These are phyloP conservation scores for Euzophera pinguis DNA, from an alignment of 2,888 invertebrate genomes.

Conservation along the genomic window DNA sequence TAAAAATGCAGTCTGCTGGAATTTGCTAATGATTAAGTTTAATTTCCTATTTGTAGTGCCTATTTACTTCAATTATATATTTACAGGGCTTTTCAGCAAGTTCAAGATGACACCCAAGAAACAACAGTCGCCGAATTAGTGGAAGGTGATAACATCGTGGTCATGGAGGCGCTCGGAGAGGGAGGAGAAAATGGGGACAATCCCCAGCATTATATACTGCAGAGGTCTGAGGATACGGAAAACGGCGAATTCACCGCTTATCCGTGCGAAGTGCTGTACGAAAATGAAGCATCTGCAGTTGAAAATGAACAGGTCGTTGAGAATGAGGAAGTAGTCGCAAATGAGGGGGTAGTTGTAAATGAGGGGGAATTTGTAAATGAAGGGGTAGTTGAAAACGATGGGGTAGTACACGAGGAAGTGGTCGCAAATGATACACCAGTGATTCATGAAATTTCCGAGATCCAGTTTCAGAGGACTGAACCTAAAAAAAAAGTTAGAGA, in stretches of 20 bases:
- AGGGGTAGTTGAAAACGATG: background rate
- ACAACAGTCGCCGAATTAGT: background rate
- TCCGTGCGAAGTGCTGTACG: slow-evolving; percentile 1
- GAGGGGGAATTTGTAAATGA: background rate
- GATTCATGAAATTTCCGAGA: background rate
- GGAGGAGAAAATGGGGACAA: background rate
- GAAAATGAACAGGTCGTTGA: background rate
- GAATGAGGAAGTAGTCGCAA: background rate
- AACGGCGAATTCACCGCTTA: background rate
- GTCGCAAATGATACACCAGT: background rate
- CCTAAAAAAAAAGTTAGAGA: background rate
- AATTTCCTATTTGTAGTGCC: too few species aligned
- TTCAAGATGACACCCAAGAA: background rate
- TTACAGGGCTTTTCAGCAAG: background rate
- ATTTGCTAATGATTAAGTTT: too few species aligned
- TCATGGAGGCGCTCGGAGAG: slow-evolving; percentile 4
- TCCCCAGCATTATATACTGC: background rate
- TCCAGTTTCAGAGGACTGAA: background rate
- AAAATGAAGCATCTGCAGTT: background rate
- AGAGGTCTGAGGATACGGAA: background rate
- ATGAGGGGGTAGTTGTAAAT: background rate
- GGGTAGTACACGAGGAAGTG: background rate
- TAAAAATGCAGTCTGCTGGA: too few species aligned
- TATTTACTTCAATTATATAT: background rate
- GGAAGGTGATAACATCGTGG: background rate